Base-by-base conservation (phyloP, 2,113 vertebrate species). In the Amia ocellicauda region DNA sequence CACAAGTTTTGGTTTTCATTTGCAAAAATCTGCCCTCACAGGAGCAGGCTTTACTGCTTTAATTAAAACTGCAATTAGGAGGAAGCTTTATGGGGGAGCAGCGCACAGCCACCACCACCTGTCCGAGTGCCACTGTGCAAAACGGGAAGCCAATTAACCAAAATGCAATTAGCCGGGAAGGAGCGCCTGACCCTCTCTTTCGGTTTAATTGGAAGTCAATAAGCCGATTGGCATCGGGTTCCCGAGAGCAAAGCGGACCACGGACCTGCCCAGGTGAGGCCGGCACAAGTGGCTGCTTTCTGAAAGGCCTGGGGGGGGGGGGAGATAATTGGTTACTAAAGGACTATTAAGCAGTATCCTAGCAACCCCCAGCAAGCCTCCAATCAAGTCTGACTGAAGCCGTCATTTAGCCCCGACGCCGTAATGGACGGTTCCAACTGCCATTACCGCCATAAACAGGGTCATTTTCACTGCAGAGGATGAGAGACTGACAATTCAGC, bases 261-360 rank as follows among this genome's bases (percentile, higher is more conserved):
- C 27, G 31, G 58, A 27, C 62, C 70, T 72, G 73, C 82, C 84
- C 80, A 88, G 83, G 85, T 89, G 85, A 86, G 79, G 69, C 58
- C 51, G 14, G 64, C 70, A 78, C 66, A 72, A 78, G 74, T 76
- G 74, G 61, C 58, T 74, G 24, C 41, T n/a, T 40, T 43, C 52
- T 62, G 50, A 70, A 62, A 63, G 40, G 61, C 76, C 67, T 67
- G 68, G 77, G 62, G 67, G 82, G 80, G 71, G 74, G 67, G 78
- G 66, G 71, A 83, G 72, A 80, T 88, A 89, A 93, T 91, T 90
- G 87, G 89, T 91, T 92, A 93, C 88, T 90, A 85, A 81, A 87
- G 82, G 87, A 81, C 85, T 86, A 85, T 87, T 86, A 80, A 74
- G 75, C 70, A 58, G 83, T 93, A 84, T 82, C 94, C 92, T 91